Conservation (phyloP, 2,888 invertebrate species). For the Drosophila anomalata region DNA sequence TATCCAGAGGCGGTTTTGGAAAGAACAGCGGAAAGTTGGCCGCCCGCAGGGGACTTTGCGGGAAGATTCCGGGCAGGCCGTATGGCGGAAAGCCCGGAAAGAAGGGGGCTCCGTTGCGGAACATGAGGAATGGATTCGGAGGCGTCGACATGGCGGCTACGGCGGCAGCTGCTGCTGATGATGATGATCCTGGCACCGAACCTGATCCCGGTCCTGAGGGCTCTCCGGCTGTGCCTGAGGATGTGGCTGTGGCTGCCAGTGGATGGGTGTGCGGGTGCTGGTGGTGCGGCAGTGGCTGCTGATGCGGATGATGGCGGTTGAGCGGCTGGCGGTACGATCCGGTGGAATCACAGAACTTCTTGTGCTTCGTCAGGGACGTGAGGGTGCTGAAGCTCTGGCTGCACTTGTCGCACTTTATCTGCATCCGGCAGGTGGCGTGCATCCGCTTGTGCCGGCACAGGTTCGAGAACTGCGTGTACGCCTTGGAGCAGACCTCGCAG, state of each 20-base stretch:
- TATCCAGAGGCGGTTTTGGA: constrained; percentile 85
- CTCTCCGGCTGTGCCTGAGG: constrained; percentile 9
- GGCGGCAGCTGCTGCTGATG: constrained; percentile 79
- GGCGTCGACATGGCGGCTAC: constrained; percentile 84
- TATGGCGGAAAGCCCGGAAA: constrained; percentile 87
- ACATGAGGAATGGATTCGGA: constrained; percentile 89
- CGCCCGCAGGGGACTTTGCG: constrained; percentile 84
- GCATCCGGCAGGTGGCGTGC: constrained; percentile 97
- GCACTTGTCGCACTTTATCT: constrained; percentile 97
- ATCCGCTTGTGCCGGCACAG: constrained; percentile 99
- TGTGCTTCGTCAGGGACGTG: constrained; percentile 97
- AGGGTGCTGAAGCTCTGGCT: constrained; percentile 96
- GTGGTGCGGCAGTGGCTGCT: neutral
- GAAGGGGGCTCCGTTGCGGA: constrained; percentile 88
- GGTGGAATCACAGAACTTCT: constrained; percentile 96
- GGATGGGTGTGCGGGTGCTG: constrained; percentile 6
- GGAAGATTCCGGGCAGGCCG: constrained; percentile 85
- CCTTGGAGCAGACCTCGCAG: constrained; percentile 98
- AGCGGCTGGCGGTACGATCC: constrained; percentile 67
- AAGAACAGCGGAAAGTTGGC: constrained; percentile 86
- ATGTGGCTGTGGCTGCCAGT: constrained; percentile 29
- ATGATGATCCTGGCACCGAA: constrained; percentile 3
- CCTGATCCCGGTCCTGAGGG: constrained; percentile 83
- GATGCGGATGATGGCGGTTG: constrained; percentile 80
- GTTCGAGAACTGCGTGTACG: constrained; percentile 99